Percentiles rank a stretch among this genome's conserved stretches.
phyloP scores from a whole-genome alignment of 2,797 vertebrate species.

The Novumbra hubbsi region DNA sequence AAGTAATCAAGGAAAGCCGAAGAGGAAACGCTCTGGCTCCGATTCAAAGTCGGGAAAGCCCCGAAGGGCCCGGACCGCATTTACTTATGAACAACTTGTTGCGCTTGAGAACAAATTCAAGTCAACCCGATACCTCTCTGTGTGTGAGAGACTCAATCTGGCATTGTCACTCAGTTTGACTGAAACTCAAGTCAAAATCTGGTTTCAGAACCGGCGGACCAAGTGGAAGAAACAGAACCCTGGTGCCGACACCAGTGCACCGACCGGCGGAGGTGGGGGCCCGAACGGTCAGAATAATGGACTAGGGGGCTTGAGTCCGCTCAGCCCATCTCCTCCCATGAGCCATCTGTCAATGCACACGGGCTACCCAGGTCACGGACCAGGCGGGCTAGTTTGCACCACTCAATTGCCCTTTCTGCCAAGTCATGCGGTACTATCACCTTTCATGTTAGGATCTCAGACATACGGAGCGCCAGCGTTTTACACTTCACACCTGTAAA shows the following conservation, averaged over 20 bases:
- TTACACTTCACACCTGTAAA: constrained; percentile 94
- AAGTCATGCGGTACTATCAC: constrained; percentile 90
- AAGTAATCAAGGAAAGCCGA: constrained; percentile 76
- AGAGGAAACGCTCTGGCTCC: constrained; percentile 91
- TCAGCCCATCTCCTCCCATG: constrained; percentile 91
- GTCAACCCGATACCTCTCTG: constrained; percentile 91
- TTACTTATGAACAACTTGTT: constrained; percentile 95
- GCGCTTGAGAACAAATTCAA: constrained; percentile 96
- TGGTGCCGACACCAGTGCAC: constrained; percentile 91
- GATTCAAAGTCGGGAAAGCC: constrained; percentile 95
- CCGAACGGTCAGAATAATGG: constrained; percentile 60
- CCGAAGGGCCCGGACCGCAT: constrained; percentile 89
- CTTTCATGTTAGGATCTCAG: constrained; percentile 94
- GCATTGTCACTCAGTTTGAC: constrained; percentile 91
- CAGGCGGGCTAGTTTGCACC: constrained; percentile 86
- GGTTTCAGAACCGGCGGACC: constrained; percentile 94
- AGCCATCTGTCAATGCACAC: constrained; percentile 89
- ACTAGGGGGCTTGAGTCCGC: constrained; percentile 83
- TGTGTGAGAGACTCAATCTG: constrained; percentile 92
- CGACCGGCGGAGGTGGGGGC: constrained; percentile 69
- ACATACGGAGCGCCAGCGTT: constrained; percentile 92
- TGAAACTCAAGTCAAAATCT: constrained; percentile 94
- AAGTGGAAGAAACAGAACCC: constrained; percentile 98
- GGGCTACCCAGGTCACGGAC: constrained; percentile 79
- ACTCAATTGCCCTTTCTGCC: constrained; percentile 92